Evolutionary conservation across 2,888 invertebrate genomes (phyloP), one percentile per base, ranked within the genome.

Genomic region (Morinoia aosen): DNA sequence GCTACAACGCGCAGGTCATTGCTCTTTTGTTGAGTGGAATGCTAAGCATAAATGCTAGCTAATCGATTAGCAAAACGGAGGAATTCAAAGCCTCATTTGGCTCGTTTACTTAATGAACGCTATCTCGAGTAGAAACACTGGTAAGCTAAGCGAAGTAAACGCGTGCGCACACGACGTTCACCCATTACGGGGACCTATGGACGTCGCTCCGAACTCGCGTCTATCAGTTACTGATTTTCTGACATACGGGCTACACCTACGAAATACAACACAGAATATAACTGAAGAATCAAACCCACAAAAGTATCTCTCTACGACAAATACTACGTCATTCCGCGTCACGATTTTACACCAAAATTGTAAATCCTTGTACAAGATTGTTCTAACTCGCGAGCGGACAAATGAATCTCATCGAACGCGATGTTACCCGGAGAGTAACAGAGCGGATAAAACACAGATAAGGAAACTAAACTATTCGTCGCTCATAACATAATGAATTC

Each of bases 11-110:
- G 90, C 90, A 33, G 90, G 90, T 40, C 48, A 90, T 90, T 10
- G 39, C 90, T 12, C 1, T 39, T 39, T 39, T 39, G 48, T 40
- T 12, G 39, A 90, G 19, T 90, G 90, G 90, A 90, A 90, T 90
- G 90, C 39, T 40, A 90, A 48, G 48, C 90, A 90, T 14, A 90
- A 90, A 90, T 90, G 40, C 90, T 90, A 39, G 76, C 76, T 76
- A 76, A 76, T 76, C 8, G 76, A 76, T 16, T 76, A 33, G 76
- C 76, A 33, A 25, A 10, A 76, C 8, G 33, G 25, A 33, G 33
- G 33, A 76, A 76, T 76, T 76, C 19, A 19, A 76, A 76, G 76
- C 76, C 76, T 76, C 76, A 76, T 76, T 76, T 2, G 76, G 76
- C 76, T 76, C 33, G 2, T 33, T 25, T 33, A 76, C 76, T 14